Percentiles rank a stretch among this genome's conserved stretches.
Evolutionary conservation across 2,113 vertebrate genomes (phyloP).

Genomic region (Neofelis nebulosa): DNA sequence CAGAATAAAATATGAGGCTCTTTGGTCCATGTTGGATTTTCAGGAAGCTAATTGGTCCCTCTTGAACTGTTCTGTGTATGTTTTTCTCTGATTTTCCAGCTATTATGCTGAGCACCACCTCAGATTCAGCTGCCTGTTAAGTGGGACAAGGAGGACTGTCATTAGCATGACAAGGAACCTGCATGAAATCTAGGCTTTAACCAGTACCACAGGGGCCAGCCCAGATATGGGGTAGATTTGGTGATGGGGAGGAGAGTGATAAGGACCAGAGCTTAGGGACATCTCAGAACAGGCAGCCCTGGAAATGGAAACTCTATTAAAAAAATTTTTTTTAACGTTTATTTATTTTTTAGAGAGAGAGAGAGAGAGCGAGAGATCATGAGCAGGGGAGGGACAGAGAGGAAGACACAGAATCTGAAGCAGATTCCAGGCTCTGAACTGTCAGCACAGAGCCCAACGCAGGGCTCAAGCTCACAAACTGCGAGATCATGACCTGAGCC

Average conservation of each 20-base stretch:
- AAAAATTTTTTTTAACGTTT: too few relatives aligned
- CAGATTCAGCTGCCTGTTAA: background rate
- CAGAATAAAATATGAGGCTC: background rate
- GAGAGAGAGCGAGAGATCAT: too few relatives aligned
- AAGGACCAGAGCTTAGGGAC: background rate
- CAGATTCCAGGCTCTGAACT: too few relatives aligned
- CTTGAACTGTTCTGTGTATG: background rate
- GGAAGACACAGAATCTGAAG: too few relatives aligned
- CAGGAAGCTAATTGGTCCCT: background rate
- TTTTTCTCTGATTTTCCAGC: constrained; percentile 11
- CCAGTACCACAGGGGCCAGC: background rate
- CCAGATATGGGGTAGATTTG: background rate
- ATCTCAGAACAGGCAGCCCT: background rate
- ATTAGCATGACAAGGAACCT: background rate
- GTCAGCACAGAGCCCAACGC: too few relatives aligned
- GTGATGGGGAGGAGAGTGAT: background rate
- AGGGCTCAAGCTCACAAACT: too few relatives aligned
- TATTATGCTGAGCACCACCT: background rate
- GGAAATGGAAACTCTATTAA: background rate
- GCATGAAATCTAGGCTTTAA: background rate
- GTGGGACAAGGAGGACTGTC: background rate
- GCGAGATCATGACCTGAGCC: too few relatives aligned
- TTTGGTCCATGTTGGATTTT: constrained; percentile 28
- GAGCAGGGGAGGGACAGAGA: too few relatives aligned
- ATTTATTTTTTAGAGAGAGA: too few relatives aligned